phyloP scores from a whole-genome alignment of 2,888 invertebrate genomes.

The Eupithecia centaureata region DNA sequence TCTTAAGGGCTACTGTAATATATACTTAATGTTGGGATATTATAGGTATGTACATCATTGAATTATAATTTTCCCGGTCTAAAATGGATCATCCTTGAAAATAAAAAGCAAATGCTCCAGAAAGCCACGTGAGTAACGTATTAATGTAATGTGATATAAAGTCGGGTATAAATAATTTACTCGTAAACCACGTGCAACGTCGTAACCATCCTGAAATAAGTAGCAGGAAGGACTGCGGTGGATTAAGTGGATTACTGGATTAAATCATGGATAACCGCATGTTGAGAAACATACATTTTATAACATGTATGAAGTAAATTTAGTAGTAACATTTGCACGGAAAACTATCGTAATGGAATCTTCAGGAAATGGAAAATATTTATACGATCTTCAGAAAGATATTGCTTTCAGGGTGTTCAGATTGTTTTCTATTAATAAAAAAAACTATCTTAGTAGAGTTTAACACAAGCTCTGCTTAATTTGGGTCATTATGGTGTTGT shows the following conservation, averaged over 20 bases:
- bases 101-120: background rate
- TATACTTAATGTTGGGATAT: too few species aligned
- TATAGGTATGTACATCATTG: too few species aligned
- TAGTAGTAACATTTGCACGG: background rate
- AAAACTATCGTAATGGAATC: background rate
- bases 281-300: background rate
- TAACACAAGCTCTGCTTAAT: too few species aligned
- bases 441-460: too few species aligned
- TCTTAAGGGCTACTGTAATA: background rate
- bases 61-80: background rate
- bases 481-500: too few species aligned
- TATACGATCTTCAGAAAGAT: too few species aligned
- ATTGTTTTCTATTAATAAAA: too few species aligned
- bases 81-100: background rate
- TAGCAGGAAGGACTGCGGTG: conserved; percentile 11
- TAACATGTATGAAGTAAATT: background rate
- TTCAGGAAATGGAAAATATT: too few species aligned
- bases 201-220: conserved; percentile 22
- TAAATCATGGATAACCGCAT: background rate
- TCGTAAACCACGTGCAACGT: conserved; percentile 23
- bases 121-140: conserved; percentile 1
- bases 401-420: too few species aligned
- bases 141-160: conserved; percentile 14
- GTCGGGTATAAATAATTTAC: conserved; percentile 19
- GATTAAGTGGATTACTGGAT: conserved; percentile 12